Conservation (phyloP, 2,113 vertebrate species). For the Callospermophilus lateralis region DNA sequence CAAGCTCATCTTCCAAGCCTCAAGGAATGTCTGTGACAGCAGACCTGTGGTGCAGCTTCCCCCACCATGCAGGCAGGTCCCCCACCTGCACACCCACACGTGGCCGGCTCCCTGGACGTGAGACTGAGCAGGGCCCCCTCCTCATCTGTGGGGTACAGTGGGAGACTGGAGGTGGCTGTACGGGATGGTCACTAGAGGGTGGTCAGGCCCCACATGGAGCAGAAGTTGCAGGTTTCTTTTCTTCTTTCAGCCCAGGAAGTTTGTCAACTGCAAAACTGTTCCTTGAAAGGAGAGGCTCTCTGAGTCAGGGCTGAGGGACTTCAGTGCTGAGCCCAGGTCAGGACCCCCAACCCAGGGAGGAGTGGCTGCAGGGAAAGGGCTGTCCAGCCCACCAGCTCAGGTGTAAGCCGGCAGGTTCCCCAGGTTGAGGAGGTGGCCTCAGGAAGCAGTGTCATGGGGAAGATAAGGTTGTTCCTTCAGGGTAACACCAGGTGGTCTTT, state of each 20-base stretch:
- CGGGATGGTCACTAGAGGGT: too few species aligned
- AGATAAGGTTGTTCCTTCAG: neutral
- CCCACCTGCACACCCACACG: neutral
- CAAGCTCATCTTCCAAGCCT: neutral
- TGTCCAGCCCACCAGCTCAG: neutral
- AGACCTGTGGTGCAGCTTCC: neutral
- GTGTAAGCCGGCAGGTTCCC: neutral
- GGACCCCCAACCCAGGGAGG: neutral
- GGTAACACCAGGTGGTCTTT: neutral
- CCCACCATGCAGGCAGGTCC: neutral
- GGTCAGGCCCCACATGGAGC: neutral
- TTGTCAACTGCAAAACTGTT: neutral
- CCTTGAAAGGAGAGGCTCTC: neutral
- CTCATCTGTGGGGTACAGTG: neutral
- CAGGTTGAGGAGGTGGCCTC: too few species aligned
- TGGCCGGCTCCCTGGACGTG: too few species aligned
- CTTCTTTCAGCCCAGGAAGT: neutral
- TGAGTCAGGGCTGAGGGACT: neutral
- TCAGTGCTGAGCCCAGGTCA: neutral
- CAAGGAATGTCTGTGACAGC: too few species aligned
- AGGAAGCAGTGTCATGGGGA: fast-evolving
- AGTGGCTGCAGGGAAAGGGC: neutral
- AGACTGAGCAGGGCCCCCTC: neutral
- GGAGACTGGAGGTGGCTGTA: too few species aligned
- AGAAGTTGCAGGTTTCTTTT: neutral